Percentiles rank a stretch among this genome's conserved stretches.
phyloP scores from a whole-genome alignment of 2,888 invertebrate species.

The Pyrrhosoma nymphula region DNA sequence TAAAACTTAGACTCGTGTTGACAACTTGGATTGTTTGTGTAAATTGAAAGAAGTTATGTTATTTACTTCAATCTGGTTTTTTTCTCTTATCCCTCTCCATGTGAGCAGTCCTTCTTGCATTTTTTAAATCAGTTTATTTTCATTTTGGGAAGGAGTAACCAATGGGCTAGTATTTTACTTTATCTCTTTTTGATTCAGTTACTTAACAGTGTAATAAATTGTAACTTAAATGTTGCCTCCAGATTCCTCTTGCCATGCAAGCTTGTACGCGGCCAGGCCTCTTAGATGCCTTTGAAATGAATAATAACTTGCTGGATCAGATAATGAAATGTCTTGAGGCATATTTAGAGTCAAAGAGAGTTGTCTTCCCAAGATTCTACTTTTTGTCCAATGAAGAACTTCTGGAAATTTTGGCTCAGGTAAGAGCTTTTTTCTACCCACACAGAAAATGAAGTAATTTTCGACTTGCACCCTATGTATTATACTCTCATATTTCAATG shows the following conservation, averaged over 20 bases:
- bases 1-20: not conserved
- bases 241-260: constrained; percentile 89
- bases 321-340: constrained; percentile 95
- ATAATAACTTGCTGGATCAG: constrained; percentile 90
- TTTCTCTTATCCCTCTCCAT: too few species aligned
- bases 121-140: too few species aligned
- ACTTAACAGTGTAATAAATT: not conserved
- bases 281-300: constrained; percentile 84
- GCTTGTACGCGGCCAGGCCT: constrained; percentile 87
- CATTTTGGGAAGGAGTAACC: not conserved
- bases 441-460: not conserved
- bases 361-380: constrained; percentile 93
- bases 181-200: not conserved
- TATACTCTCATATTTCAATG: not conserved
- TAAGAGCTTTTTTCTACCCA: constrained; percentile 73
- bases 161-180: not conserved
- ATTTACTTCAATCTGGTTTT: too few species aligned
- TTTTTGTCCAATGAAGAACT: constrained; percentile 94
- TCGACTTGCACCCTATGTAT: not conserved
- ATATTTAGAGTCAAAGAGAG: constrained; percentile 92
- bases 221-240: constrained; percentile 33
- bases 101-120: too few species aligned
- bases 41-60: too few species aligned
- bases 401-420: constrained; percentile 93
- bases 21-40: too few species aligned